phyloP scores from a whole-genome alignment of 2,113 vertebrate genomes.

The Orthochromis malagaraziensis region DNA sequence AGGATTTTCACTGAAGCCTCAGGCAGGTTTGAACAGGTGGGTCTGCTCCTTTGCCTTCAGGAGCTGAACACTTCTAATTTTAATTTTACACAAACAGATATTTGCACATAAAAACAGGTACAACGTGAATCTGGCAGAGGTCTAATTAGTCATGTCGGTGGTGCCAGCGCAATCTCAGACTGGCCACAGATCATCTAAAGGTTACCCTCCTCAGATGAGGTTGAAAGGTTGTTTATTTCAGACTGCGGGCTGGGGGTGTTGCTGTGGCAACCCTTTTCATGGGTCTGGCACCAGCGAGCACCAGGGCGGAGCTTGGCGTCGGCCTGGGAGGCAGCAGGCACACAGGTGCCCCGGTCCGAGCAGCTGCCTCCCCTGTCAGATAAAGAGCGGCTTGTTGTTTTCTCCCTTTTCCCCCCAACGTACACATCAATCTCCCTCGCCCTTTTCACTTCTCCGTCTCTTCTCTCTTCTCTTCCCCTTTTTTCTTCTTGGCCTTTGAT shows the following conservation, averaged over 20 bases:
- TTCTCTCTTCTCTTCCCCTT: slow-evolving; percentile 43
- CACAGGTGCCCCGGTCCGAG: slow-evolving; percentile 64
- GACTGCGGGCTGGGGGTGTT: slow-evolving; percentile 42
- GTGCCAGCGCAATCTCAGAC: slow-evolving; percentile 26
- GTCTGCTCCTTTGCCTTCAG: not conserved
- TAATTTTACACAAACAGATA: not conserved
- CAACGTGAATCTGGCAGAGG: not conserved
- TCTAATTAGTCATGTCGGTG: not conserved
- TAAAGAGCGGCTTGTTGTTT: slow-evolving; percentile 69
- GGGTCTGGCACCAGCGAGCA: slow-evolving; percentile 45
- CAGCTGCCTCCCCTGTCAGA: slow-evolving; percentile 64
- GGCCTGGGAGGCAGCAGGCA: slow-evolving; percentile 53
- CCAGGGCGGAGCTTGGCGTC: slow-evolving; percentile 59
- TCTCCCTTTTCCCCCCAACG: slow-evolving; percentile 21
- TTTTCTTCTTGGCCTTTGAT: slow-evolving; percentile 66
- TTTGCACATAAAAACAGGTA: slow-evolving; percentile 3
- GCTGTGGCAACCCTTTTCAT: slow-evolving; percentile 58
- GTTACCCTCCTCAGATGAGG: slow-evolving; percentile 52
- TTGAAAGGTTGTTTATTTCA: slow-evolving; percentile 66
- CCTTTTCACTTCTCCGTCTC: slow-evolving; percentile 64
- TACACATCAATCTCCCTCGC: slow-evolving; percentile 57
- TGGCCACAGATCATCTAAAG: slow-evolving; percentile 55
- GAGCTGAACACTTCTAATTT: not conserved
- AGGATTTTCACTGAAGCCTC: slow-evolving; percentile 15
- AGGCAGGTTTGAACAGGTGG: slow-evolving; percentile 23